A percentile compares a stretch with the other conserved stretches of the same genome.
These are phyloP conservation scores for Oryzias sinensis DNA, from an alignment of 2,797 vertebrate species.

Conservation along the genomic window DNA sequence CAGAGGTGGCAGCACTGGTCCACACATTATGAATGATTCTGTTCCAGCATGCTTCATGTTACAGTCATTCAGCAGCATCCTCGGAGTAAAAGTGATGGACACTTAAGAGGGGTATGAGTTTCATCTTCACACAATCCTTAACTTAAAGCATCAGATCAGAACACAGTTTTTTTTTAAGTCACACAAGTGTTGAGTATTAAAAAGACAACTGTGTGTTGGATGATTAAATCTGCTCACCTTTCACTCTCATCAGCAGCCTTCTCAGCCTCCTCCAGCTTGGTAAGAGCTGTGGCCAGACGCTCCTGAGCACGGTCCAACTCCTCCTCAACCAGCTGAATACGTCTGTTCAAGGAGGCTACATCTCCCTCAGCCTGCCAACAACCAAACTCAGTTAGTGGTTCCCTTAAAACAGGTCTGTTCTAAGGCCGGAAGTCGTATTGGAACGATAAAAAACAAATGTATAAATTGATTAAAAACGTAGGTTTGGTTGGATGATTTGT, in stretches of 20 bases:
- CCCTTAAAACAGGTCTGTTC: too few species aligned
- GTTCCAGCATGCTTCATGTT: background rate
- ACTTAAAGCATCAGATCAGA: too few species aligned
- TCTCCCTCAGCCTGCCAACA: conserved; percentile 92
- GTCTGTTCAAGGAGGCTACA: conserved; percentile 97
- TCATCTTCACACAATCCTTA: too few species aligned
- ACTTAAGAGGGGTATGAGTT: too few species aligned
- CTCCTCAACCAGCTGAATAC: conserved; percentile 99
- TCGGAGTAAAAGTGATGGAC: too few species aligned
- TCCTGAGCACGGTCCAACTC: conserved; percentile 99
- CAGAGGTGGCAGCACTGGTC: conserved; percentile 22
- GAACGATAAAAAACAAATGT: too few species aligned
- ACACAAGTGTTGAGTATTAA: background rate
- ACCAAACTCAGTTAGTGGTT: conserved; percentile 12
- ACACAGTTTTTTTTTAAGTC: too few species aligned
- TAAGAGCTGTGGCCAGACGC: conserved; percentile 94
- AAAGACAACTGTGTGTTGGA: background rate
- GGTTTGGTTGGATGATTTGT: too few species aligned
- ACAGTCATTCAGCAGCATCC: too few species aligned
- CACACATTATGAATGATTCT: background rate
- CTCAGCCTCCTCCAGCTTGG: conserved; percentile 99
- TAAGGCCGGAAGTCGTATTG: too few species aligned
- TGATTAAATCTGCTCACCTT: conserved; percentile 78
- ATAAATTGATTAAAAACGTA: too few species aligned
- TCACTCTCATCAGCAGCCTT: conserved; percentile 99